Conservation (phyloP, 1,140 invertebrate species). For the Tigriopus japonicus region DNA sequence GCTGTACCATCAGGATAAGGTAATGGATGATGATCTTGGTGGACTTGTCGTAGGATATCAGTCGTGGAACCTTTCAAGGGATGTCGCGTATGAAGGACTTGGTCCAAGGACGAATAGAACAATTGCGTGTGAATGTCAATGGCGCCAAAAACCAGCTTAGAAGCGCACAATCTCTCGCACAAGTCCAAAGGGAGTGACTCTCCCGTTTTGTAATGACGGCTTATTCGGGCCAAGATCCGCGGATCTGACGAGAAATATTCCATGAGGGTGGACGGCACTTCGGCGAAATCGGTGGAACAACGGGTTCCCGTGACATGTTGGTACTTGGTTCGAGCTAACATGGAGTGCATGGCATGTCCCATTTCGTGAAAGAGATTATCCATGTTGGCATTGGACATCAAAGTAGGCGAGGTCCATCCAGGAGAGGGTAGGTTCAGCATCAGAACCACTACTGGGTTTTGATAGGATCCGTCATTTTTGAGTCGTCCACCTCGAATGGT, state of each 20-base stretch:
- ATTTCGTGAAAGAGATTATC: constrained; percentile 98
- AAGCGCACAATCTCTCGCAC: constrained; percentile 51
- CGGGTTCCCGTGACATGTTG: constrained; percentile 66
- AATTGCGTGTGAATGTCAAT: constrained; percentile 80
- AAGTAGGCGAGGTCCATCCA: constrained; percentile 47
- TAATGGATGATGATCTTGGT: constrained; percentile 8
- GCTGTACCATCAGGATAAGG: constrained; percentile 35
- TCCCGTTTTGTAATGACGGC: constrained; percentile 72
- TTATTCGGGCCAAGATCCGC: constrained; percentile 61
- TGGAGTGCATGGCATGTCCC: constrained; percentile 98
- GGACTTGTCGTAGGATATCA: background rate
- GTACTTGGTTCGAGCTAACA: constrained; percentile 59
- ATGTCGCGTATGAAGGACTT: background rate
- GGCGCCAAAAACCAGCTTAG: constrained; percentile 65
- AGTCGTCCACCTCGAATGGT: constrained; percentile 82
- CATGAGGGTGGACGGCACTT: constrained; percentile 94
- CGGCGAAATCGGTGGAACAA: constrained; percentile 91
- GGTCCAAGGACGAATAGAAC: constrained; percentile 1
- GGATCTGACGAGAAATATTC: constrained; percentile 89
- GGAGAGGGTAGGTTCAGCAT: constrained; percentile 68
- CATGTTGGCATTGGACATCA: constrained; percentile 60
- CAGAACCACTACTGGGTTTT: constrained; percentile 79
- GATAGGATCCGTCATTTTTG: constrained; percentile 57
- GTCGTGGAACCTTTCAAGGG: background rate
- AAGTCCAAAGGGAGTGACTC: constrained; percentile 57